These are phyloP conservation scores for Dryobota labecula DNA, from an alignment of 2,888 invertebrate species.

Conservation along the genomic window DNA sequence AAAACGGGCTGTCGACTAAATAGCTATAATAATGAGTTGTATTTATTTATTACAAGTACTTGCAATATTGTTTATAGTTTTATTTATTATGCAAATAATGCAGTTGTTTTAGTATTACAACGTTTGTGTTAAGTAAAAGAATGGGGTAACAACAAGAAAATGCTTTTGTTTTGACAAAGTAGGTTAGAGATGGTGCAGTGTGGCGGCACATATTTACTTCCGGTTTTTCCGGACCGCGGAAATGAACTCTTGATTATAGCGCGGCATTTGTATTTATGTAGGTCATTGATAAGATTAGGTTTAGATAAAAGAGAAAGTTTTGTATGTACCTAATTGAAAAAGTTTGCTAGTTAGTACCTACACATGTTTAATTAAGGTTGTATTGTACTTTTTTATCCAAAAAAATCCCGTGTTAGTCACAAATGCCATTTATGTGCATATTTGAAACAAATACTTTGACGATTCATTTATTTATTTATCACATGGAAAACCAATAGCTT, in stretches of 20 bases:
- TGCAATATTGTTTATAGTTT: conserved; percentile 1
- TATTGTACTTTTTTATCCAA: background rate
- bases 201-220: conserved; percentile 32
- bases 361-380: background rate
- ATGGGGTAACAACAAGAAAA: background rate
- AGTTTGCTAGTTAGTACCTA: background rate
- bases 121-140: background rate
- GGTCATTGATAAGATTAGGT: conserved; percentile 1
- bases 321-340: conserved; percentile 15
- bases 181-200: conserved; percentile 24
- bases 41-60: background rate
- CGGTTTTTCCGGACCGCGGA: conserved; percentile 52
- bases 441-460: too few relatives aligned
- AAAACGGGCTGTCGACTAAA: conserved; percentile 38
- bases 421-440: too few relatives aligned
- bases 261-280: conserved; percentile 34
- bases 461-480: too few relatives aligned
- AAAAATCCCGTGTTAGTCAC: background rate
- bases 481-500: too few relatives aligned
- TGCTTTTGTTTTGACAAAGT: conserved; percentile 4
- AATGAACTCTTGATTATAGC: conserved; percentile 17
- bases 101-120: background rate
- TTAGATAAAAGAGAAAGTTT: background rate
- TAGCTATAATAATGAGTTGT: conserved; percentile 7
- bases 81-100: conserved; percentile 1